These are phyloP conservation scores for Rhinella marina DNA, from an alignment of 2,797 vertebrate species.

Conservation along the genomic window DNA sequence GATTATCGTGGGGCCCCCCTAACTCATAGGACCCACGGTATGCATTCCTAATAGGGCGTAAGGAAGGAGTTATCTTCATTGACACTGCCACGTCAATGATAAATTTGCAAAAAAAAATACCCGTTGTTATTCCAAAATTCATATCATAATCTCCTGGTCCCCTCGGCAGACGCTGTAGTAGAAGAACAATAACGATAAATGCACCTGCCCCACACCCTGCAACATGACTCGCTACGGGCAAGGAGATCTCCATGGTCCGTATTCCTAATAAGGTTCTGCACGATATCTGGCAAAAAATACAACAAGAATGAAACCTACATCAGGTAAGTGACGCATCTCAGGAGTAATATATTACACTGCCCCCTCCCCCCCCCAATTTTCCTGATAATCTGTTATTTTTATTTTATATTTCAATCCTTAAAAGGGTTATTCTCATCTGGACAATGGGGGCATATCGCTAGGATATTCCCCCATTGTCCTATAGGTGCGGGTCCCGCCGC, in stretches of 20 bases:
- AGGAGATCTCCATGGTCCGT: slow-evolving; percentile 99
- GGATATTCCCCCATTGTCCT: too few relatives aligned
- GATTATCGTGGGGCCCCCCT: not conserved
- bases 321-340: slow-evolving; percentile 74
- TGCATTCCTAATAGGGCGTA: not conserved
- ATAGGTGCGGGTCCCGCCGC: too few relatives aligned
- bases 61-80: not conserved
- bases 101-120: not conserved
- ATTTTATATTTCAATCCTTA: too few relatives aligned
- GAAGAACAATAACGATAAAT: slow-evolving; percentile 88
- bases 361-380: too few relatives aligned
- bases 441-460: too few relatives aligned
- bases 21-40: not conserved
- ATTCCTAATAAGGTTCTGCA: slow-evolving; percentile 95
- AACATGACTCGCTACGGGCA: slow-evolving; percentile 96
- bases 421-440: too few relatives aligned
- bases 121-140: not conserved
- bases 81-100: not conserved
- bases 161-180: slow-evolving; percentile 81
- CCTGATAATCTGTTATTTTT: too few relatives aligned
- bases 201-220: slow-evolving; percentile 93
- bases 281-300: slow-evolving; percentile 96
- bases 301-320: slow-evolving; percentile 97
- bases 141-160: not conserved
- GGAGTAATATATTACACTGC: not conserved